Evolutionary conservation across 2,888 invertebrate genomes (phyloP), one percentile per base, ranked within the genome.

Genomic region (Ephialtes manifestator): DNA sequence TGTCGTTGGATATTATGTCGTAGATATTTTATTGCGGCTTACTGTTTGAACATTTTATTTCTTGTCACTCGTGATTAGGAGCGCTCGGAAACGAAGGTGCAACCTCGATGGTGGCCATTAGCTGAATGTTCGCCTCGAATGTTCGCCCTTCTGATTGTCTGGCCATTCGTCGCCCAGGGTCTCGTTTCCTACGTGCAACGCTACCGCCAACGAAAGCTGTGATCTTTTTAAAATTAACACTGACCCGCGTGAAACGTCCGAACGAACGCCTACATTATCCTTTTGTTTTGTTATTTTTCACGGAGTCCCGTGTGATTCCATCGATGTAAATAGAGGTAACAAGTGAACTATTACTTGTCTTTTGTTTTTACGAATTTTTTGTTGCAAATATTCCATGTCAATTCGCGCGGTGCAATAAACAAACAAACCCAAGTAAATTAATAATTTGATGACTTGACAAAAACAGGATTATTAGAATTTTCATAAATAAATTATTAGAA

Each of bases 101-200:
- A 88, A 75, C 89, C 91, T 18, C 90, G 89, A 83, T 93, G 93
- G 93, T 93, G 93, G 93, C 93, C 93, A 68, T 87, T 92, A 24
- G 75, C 89, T 46, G 93, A 92, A 75, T 93, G 92, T 83, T 91
- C 92, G 7, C 92, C 92, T 13, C 87, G 91, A 77, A 88, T 96
- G 0, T 93, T 97, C 72, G 91, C 95, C 70, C 94, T 97, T 85
- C 92, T 97, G 87, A 90, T 96, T 31, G 86, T 96, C 80, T 97
- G 97, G 97, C 97, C 97, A 5, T 95, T 97, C 90, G 86, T 96
- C 67, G 96, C 95, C 20, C 93, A 93, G 60, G 88, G 90, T 63
- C 72, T 92, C 13, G 81, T 93, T 80, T 88, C 89, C 39, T 87
- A 90, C 58, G 89, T 89, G 48, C 92, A 92, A 86, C 93, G 93